Evolutionary conservation across 2,888 invertebrate species (phyloP), one percentile per base, ranked within the genome.

Genomic region (Stenodera caucasica): DNA sequence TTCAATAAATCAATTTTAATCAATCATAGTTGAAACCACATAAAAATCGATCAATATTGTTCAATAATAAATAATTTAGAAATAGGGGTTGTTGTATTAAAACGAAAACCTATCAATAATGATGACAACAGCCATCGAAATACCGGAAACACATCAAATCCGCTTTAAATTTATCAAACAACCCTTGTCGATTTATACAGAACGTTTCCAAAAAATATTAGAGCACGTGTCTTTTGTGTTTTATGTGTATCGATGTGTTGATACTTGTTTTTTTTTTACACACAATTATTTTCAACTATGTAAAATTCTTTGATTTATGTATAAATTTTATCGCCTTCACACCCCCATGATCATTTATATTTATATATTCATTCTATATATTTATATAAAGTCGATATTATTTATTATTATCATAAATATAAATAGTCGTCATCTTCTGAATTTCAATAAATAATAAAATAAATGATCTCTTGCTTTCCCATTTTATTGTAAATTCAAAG

Each of bases 21-120:
- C 71, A 71, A 72, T 72, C 71, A 68, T 69, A 70, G 68, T 68
- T 69, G 69, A 68, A 30, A 29, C 52, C 30, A 33, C n/a, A 51
- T n/a, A 29, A 18, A 52, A 52, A 49, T 33, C 52, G 29, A 33
- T 52, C 32, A 33, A 21, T 50, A 6, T 18, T 40, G n/a, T n/a
- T 35, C 14, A 18, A 18, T 18, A 8, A 9, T 40, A 40, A 9
- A 40, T 35, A 35, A 35, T 37, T n/a, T 14, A 37, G 7, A 37
- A 15, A 37, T 37, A 18, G 29, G 29, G 29, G 15, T 23, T 5
- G 51, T 33, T 29, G 50, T 15, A 30, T 29, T 30, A 9, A 4
- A 32, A 49, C 37, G 33, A 64, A 64, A 60, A 60, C 56, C 68
- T 57, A 66, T 66, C 64, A 68, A 63, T 66, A 63, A 66, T 61